phyloP scores from a whole-genome alignment of 2,797 vertebrate genomes.

The Molossus molossus region DNA sequence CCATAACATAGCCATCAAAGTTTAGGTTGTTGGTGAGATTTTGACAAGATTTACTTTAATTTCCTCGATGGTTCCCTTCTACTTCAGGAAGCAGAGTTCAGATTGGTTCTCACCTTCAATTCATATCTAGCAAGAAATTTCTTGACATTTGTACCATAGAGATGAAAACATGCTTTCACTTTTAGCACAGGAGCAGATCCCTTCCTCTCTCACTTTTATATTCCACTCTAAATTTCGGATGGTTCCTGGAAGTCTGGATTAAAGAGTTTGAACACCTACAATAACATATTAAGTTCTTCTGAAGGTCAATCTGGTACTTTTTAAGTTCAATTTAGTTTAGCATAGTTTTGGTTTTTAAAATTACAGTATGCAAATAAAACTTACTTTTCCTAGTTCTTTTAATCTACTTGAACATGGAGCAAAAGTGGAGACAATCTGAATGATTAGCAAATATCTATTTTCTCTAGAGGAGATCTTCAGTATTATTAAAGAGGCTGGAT shows the following conservation, averaged over 20 bases:
- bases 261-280: neutral
- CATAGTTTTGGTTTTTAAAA: constrained; percentile 2
- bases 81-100: neutral
- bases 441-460: constrained; percentile 56
- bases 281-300: neutral
- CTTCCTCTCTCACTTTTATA: neutral
- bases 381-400: constrained; percentile 37
- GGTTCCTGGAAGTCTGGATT: neutral
- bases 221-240: neutral
- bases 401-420: neutral
- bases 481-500: constrained; percentile 88
- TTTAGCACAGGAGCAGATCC: neutral
- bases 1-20: neutral
- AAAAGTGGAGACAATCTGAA: neutral
- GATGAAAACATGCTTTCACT: neutral
- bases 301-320: neutral
- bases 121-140: neutral
- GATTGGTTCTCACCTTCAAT: neutral
- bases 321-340: neutral
- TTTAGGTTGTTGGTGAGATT: neutral
- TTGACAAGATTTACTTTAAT: neutral
- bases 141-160: neutral
- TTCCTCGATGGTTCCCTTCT: too few species aligned
- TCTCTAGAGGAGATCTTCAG: constrained; percentile 92
- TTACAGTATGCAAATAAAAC: neutral